These are phyloP conservation scores for Coenonympha glycerion DNA, from an alignment of 2,888 invertebrate genomes.

Conservation along the genomic window DNA sequence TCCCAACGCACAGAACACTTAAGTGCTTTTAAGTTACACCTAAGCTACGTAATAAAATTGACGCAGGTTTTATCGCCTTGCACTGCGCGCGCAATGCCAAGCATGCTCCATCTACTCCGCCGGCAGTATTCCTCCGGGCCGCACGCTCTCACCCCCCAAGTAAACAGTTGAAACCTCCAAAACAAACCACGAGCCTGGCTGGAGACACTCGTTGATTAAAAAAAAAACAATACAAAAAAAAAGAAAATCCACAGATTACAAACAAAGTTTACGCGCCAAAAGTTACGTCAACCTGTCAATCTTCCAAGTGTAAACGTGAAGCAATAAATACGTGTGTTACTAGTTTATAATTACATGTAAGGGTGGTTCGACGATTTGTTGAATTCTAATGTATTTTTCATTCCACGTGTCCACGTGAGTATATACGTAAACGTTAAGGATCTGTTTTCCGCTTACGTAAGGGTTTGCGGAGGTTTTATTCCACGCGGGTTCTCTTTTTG, in stretches of 20 bases:
- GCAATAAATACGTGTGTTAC: constrained; percentile 65
- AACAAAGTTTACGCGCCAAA: constrained; percentile 48
- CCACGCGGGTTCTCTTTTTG: constrained; percentile 32
- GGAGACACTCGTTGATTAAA: constrained; percentile 39
- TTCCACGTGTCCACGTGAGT: constrained; percentile 51
- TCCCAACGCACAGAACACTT: constrained; percentile 33
- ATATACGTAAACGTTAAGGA: constrained; percentile 40
- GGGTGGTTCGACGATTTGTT: constrained; percentile 54
- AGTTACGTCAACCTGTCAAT: constrained; percentile 33
- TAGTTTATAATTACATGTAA: constrained; percentile 46
- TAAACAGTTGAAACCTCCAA: constrained; percentile 59
- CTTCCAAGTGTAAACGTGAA: constrained; percentile 39
- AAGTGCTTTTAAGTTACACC: constrained; percentile 51
- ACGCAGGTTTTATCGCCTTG: constrained; percentile 33
- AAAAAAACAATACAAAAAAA: constrained; percentile 35
- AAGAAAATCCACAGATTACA: constrained; percentile 24
- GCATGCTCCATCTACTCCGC: constrained; percentile 56
- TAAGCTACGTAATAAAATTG: constrained; percentile 62
- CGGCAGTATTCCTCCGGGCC: constrained; percentile 72
- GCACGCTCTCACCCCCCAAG: constrained; percentile 55
- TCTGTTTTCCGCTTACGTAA: constrained; percentile 58
- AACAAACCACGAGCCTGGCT: constrained; percentile 71
- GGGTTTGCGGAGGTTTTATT: constrained; percentile 44
- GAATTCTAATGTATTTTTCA: constrained; percentile 28
- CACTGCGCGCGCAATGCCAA: constrained; percentile 62